These are phyloP conservation scores for Pempheris klunzingeri DNA, from an alignment of 2,797 vertebrate species.

Conservation along the genomic window DNA sequence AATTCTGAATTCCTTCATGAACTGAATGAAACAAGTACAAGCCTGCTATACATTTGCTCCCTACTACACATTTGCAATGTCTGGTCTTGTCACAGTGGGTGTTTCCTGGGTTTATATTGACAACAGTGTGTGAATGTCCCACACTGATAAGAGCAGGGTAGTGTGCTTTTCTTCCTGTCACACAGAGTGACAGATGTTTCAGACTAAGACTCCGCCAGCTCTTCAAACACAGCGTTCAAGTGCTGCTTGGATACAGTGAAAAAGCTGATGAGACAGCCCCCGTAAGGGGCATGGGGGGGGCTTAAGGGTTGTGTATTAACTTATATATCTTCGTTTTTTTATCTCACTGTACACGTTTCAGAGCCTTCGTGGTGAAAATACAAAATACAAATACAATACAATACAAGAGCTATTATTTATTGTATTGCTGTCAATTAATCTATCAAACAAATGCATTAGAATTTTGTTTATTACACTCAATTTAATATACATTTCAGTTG, in stretches of 20 bases:
- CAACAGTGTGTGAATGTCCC: conserved; percentile 41
- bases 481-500: too few relatives aligned
- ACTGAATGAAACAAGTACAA: too few relatives aligned
- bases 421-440: too few relatives aligned
- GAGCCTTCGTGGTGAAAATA: too few relatives aligned
- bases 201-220: neutral
- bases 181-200: conserved; percentile 14
- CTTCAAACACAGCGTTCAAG: neutral
- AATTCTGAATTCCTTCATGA: too few relatives aligned
- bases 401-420: neutral
- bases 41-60: neutral
- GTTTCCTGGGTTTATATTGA: neutral
- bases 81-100: neutral
- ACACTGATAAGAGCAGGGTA: conserved; percentile 51
- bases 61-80: too few relatives aligned
- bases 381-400: neutral
- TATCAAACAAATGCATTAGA: too few relatives aligned
- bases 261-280: neutral
- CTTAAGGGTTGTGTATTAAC: too few relatives aligned
- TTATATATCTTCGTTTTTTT: neutral
- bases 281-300: too few relatives aligned
- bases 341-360: too few relatives aligned
- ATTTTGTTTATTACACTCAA: too few relatives aligned
- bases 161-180: neutral
- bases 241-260: neutral